Percentiles rank a stretch among this genome's conserved stretches.
These are phyloP conservation scores for Axis porcinus DNA, from an alignment of 2,113 vertebrate genomes.

Conservation along the genomic window DNA sequence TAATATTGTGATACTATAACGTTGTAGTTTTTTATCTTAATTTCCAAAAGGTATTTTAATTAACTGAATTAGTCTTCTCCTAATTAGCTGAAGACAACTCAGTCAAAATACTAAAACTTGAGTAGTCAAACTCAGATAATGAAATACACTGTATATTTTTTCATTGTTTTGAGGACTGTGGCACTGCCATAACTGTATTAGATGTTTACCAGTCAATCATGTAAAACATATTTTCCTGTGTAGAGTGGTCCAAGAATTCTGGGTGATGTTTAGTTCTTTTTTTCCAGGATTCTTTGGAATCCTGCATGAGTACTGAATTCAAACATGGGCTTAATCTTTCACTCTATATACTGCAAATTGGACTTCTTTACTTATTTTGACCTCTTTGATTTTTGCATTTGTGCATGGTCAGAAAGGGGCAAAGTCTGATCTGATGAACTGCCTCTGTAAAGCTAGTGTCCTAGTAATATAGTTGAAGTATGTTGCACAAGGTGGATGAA, in stretches of 20 bases:
- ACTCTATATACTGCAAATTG: not conserved
- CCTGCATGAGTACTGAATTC: not conserved
- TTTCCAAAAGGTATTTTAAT: not conserved
- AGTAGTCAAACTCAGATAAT: not conserved
- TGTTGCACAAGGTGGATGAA: not conserved
- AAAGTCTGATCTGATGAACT: not conserved
- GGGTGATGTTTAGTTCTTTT: not conserved
- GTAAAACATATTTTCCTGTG: not conserved
- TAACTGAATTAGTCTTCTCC: not conserved
- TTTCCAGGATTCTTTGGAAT: not conserved
- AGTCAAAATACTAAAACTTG: conserved; percentile 12
- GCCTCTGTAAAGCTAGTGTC: not conserved
- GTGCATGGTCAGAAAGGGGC: not conserved
- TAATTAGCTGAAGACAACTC: not conserved
- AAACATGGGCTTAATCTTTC: not conserved
- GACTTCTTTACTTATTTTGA: not conserved
- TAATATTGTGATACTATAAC: not conserved
- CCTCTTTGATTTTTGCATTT: conserved; percentile 14
- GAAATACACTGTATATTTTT: not conserved
- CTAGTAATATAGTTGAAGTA: not conserved
- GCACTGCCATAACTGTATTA: not conserved
- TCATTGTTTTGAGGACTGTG: not conserved
- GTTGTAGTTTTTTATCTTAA: conserved; percentile 17
- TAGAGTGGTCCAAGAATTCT: not conserved
- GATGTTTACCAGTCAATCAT: not conserved